A percentile compares a stretch with the other conserved stretches of the same genome.
phyloP scores from a whole-genome alignment of 37 sponge, comb jelly and placozoan species.

The Agelas oroides region DNA sequence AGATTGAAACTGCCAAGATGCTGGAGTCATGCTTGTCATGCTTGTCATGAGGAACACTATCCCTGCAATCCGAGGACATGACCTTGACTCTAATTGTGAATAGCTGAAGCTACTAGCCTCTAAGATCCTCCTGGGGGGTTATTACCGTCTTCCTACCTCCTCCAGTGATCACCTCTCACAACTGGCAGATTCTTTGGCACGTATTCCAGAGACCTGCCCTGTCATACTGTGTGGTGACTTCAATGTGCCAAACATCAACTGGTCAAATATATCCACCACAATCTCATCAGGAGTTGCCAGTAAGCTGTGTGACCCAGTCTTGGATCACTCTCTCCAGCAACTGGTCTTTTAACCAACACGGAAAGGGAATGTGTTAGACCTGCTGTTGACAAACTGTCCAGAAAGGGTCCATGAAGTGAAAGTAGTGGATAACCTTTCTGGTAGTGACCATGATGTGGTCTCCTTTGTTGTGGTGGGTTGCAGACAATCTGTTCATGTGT shows the following conservation, averaged over 20 bases:
- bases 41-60: not conserved
- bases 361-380: not conserved
- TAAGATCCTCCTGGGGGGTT: not conserved
- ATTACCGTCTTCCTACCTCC: not conserved
- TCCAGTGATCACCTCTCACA: not conserved
- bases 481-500: not conserved
- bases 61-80: not conserved
- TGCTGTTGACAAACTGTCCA: constrained; percentile 3
- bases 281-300: no score
- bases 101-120: not conserved
- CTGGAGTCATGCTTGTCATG: constrained; percentile 26
- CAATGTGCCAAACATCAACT: constrained; percentile 13
- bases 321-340: not conserved
- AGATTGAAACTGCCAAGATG: constrained; percentile 26
- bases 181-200: not conserved
- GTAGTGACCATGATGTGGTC: constrained; percentile 36
- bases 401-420: not conserved
- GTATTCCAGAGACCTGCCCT: not conserved
- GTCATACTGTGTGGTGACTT: constrained; percentile 32
- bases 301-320: not conserved
- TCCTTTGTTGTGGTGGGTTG: not conserved
- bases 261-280: not conserved
- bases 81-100: constrained; percentile 20
- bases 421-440: not conserved
- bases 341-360: not conserved